These are phyloP conservation scores for Incurvaria masculella DNA, from an alignment of 2,888 invertebrate genomes.

Conservation along the genomic window DNA sequence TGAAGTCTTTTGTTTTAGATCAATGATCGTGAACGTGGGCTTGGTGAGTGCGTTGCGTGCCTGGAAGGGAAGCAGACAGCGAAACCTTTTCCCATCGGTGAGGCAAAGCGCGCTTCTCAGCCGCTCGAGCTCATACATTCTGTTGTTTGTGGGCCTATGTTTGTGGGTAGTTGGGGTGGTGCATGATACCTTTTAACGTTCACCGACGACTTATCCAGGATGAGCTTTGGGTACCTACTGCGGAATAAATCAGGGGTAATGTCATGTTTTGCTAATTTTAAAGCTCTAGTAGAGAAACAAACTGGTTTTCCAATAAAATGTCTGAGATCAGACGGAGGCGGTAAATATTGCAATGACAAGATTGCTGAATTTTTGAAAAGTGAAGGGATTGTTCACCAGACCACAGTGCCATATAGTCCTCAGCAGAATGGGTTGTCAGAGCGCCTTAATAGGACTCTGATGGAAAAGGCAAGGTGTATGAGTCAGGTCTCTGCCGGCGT, in stretches of 20 bases:
- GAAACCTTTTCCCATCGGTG: slow-evolving; percentile 8
- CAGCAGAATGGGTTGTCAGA: slow-evolving; percentile 26
- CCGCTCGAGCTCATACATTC: slow-evolving; percentile 6
- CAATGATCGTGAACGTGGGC: slow-evolving; percentile 14
- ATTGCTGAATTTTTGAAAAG: slow-evolving; percentile 13
- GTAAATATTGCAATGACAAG: slow-evolving; percentile 14
- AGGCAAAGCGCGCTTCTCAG: slow-evolving; percentile 5
- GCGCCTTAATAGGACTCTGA: slow-evolving; percentile 15
- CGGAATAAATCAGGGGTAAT: slow-evolving; percentile 8
- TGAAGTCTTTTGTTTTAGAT: slow-evolving; percentile 9
- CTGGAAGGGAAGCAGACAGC: slow-evolving; percentile 9
- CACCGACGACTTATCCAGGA: slow-evolving; percentile 9
- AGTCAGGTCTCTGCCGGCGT: slow-evolving; percentile 11
- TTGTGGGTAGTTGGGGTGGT: slow-evolving; percentile 3
- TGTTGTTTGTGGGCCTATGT: slow-evolving; percentile 9
- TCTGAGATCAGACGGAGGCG: slow-evolving; percentile 15
- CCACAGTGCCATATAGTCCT: slow-evolving; percentile 20
- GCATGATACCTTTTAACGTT: slow-evolving; percentile 7
- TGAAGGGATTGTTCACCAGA: slow-evolving; percentile 21
- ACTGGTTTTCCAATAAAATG: slow-evolving; percentile 11
- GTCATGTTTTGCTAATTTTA: slow-evolving; percentile 9
- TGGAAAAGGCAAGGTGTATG: slow-evolving; percentile 16
- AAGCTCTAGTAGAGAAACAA: slow-evolving; percentile 17
- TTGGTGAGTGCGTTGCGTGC: slow-evolving; percentile 10
- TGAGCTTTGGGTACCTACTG: slow-evolving; percentile 7